Conservation (phyloP, 2,888 invertebrate species). For the Melanchra persicariae region DNA sequence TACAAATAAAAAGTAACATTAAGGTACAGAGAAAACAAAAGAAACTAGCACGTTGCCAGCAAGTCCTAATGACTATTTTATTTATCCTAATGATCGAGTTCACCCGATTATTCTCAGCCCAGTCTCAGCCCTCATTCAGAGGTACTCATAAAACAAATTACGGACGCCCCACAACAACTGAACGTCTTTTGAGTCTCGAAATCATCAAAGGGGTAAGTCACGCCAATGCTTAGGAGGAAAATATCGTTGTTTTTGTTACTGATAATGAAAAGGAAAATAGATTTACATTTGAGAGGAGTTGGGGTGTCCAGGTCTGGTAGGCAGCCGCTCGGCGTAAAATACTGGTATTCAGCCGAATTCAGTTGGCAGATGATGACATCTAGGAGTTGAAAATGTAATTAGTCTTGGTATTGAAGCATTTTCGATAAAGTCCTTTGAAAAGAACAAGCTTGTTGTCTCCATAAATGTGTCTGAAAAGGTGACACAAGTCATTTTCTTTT, state of each 20-base stretch:
- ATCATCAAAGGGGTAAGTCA: constrained; percentile 20
- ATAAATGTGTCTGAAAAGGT: neutral
- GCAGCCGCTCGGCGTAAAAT: no score
- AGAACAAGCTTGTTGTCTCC: neutral
- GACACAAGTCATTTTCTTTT: no score
- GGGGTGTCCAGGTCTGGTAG: no score
- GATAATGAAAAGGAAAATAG: neutral
- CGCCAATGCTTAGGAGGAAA: neutral
- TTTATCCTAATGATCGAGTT: constrained; percentile 29
- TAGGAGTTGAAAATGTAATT: no score
- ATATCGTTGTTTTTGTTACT: neutral
- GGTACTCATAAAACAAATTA: constrained; percentile 38
- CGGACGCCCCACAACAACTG: constrained; percentile 18
- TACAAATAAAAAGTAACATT: no score
- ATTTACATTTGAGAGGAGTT: no score
- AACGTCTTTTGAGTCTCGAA: constrained; percentile 33
- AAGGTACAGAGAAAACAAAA: no score
- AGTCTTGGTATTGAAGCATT: neutral
- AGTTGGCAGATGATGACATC: no score
- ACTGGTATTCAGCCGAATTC: no score
- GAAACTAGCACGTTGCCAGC: no score
- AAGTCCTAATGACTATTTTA: constrained; percentile 4
- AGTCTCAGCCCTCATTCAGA: constrained; percentile 12
- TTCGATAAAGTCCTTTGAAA: neutral
- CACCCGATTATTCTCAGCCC: no score